phyloP scores from a whole-genome alignment of 2,113 vertebrate genomes.

The Pluvianellus socialis region DNA sequence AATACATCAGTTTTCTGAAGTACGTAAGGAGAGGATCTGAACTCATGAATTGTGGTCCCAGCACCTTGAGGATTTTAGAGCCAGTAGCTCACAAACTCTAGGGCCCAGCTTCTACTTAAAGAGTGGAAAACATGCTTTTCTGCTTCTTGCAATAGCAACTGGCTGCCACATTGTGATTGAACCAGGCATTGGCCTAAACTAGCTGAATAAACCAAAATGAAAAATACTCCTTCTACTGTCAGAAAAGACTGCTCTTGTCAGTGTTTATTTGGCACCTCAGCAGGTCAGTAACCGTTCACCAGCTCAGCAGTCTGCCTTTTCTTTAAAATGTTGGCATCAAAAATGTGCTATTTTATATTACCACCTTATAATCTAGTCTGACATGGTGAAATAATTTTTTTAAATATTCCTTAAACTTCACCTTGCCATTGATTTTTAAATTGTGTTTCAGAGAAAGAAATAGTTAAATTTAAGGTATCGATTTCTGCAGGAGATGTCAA shows the following conservation, averaged over 20 bases:
- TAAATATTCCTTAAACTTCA: not conserved
- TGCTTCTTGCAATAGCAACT: not conserved
- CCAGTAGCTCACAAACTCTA: not conserved
- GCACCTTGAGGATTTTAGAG: not conserved
- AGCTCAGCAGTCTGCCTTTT: not conserved
- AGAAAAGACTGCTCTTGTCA: not conserved
- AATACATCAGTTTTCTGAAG: not conserved
- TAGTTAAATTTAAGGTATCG: not conserved
- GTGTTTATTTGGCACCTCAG: not conserved
- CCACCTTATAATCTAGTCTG: not conserved
- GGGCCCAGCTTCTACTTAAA: not conserved
- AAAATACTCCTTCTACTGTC: not conserved
- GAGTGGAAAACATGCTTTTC: not conserved
- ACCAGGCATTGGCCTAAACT: not conserved
- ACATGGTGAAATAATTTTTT: not conserved
- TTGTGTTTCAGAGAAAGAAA: not conserved
- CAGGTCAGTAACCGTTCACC: not conserved
- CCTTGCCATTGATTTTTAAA: not conserved
- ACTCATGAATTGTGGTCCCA: not conserved
- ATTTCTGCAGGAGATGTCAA: not conserved
- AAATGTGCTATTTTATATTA: not conserved
- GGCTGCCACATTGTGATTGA: not conserved
- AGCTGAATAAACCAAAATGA: not conserved
- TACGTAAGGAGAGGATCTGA: not conserved
- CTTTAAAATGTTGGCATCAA: not conserved